phyloP scores from a whole-genome alignment of 2,797 vertebrate species.

The Sebastolobus alascanus region DNA sequence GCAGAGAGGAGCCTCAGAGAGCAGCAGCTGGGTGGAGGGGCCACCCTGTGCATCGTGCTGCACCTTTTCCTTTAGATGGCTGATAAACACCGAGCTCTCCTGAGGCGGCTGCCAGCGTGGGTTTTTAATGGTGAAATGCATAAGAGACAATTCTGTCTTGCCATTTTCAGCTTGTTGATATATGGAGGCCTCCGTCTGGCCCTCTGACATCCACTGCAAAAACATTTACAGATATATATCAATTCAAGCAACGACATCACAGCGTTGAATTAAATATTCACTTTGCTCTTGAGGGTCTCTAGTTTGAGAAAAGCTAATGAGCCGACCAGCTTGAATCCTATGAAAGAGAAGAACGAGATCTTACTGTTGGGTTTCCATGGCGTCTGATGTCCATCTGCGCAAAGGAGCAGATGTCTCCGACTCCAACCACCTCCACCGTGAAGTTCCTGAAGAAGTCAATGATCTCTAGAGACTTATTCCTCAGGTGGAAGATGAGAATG shows the following conservation, averaged over 20 bases:
- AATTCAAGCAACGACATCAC: background rate
- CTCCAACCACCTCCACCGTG: constrained; percentile 96
- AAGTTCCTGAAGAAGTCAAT: constrained; percentile 99
- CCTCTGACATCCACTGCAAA: constrained; percentile 95
- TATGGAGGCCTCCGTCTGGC: constrained; percentile 96
- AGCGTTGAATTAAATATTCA: background rate
- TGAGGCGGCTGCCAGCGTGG: constrained; percentile 97
- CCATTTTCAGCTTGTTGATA: constrained; percentile 99
- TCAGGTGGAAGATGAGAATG: constrained; percentile 95
- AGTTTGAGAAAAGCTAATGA: background rate
- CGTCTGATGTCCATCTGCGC: constrained; percentile 99
- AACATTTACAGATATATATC: background rate
- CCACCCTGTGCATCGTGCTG: constrained; percentile 90
- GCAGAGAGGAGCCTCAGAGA: constrained; percentile 88
- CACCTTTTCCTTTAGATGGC: constrained; percentile 96
- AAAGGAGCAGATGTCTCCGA: constrained; percentile 98
- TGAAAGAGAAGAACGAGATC: background rate
- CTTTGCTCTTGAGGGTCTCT: background rate
- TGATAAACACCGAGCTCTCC: constrained; percentile 96
- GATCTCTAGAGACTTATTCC: constrained; percentile 96
- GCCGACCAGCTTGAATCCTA: background rate
- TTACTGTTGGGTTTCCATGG: constrained; percentile 95
- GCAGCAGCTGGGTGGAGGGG: constrained; percentile 84
- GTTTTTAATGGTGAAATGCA: constrained; percentile 99
- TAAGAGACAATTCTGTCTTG: constrained; percentile 98